These are phyloP conservation scores for Drosophila neonasuta DNA, from an alignment of 2,888 invertebrate species.

Conservation along the genomic window DNA sequence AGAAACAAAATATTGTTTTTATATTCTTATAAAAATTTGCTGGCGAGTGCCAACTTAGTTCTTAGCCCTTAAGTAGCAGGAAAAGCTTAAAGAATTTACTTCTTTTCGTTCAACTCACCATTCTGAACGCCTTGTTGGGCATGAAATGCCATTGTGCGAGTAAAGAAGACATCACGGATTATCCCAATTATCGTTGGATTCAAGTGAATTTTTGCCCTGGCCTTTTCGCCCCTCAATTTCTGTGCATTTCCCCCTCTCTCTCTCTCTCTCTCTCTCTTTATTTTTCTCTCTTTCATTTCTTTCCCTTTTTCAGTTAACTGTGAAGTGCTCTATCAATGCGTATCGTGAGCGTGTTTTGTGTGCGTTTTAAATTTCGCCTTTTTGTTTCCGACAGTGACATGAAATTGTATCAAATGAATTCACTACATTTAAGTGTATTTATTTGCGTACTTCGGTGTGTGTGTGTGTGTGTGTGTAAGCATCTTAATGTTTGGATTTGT, in stretches of 20 bases:
- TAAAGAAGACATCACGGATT: constrained; percentile 71
- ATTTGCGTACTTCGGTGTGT: constrained; percentile 6
- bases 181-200: constrained; percentile 71
- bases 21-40: no score
- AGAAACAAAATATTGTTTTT: no score
- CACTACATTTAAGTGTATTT: constrained; percentile 33
- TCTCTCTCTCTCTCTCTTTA: no score
- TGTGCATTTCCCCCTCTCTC: background rate
- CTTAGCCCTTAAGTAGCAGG: background rate
- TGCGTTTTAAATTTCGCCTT: constrained; percentile 56
- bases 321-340: constrained; percentile 10
- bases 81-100: background rate
- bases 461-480: constrained; percentile 6
- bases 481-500: constrained; percentile 15
- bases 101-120: background rate
- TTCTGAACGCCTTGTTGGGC: background rate
- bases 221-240: constrained; percentile 17
- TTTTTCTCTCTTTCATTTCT: background rate
- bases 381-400: constrained; percentile 49
- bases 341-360: constrained; percentile 7
- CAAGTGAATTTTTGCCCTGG: constrained; percentile 46
- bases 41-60: background rate
- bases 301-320: constrained; percentile 1
- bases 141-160: constrained; percentile 37
- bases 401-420: constrained; percentile 44